phyloP scores from a whole-genome alignment of 2,113 vertebrate species.

The Nothobranchius furzeri region DNA sequence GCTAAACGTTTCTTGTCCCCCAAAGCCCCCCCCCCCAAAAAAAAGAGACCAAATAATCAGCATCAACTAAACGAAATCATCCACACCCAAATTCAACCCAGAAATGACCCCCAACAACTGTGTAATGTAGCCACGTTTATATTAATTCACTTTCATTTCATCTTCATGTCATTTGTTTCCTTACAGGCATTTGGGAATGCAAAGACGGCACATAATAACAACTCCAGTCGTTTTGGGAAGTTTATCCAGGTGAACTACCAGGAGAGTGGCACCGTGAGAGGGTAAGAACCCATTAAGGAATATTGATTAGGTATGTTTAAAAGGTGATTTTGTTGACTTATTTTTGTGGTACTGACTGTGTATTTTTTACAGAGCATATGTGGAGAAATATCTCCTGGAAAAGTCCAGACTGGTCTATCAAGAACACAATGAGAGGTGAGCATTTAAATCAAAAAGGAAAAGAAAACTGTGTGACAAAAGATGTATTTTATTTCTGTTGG shows the following conservation, averaged over 20 bases:
- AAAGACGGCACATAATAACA: slow-evolving; percentile 98
- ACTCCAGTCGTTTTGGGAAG: slow-evolving; percentile 98
- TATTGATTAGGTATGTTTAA: not conserved
- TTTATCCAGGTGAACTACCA: slow-evolving; percentile 99
- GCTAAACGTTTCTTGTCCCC: no score
- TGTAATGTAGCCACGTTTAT: not conserved
- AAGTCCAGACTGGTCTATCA: slow-evolving; percentile 98
- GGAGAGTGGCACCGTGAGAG: slow-evolving; percentile 96
- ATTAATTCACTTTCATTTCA: slow-evolving; percentile 17
- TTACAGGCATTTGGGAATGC: slow-evolving; percentile 97
- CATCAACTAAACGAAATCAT: no score
- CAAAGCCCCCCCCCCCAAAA: no score
- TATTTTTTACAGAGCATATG: slow-evolving; percentile 85
- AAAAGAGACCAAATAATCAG: no score
- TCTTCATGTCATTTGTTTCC: slow-evolving; percentile 43
- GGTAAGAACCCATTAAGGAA: slow-evolving; percentile 80
- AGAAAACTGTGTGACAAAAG: not conserved
- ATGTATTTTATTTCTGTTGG: no score
- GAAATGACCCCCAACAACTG: no score
- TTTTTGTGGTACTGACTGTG: slow-evolving; percentile 10
- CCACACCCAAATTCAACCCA: no score
- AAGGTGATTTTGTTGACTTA: not conserved
- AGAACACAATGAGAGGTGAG: slow-evolving; percentile 96
- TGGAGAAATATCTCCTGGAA: slow-evolving; percentile 98
- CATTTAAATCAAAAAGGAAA: not conserved